Base-by-base conservation (phyloP, 2,797 vertebrate genomes). In the Semaprochilodus insignis region DNA sequence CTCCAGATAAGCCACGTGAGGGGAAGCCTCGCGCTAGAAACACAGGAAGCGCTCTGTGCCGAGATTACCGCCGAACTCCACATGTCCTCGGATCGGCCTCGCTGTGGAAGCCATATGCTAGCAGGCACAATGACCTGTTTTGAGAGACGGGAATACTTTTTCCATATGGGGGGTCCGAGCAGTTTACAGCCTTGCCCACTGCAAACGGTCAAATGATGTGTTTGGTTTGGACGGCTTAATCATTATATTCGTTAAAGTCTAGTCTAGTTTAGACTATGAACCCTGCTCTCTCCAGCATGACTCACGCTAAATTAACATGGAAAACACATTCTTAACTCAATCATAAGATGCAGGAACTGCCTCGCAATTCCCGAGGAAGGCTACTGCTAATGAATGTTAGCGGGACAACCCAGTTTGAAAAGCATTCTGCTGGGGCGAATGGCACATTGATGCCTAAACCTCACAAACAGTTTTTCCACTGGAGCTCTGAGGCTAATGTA, bases 1-100 rank as follows among this genome's bases (percentile, higher is more conserved):
- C 25, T 55, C 34, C 75, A 69, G 83, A 85, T 85, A 78, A 85
- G 70, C 73, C 48, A 60, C 54, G 52, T 7, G 34, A 76, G 65
- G 72, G 69, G 70, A 78, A 78, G 77, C 65, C 57, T 62, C 27
- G 74, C 82, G 84, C 75, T 79, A 80, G 85, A 79, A 51, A 81
- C 55, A 83, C 90, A 93, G 92, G 89, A 94, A 91, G 90, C 48
- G 25, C 31, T 71, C 27, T 17, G n/a, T 6, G 8, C 31, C 19
- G 27, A 55, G 25, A 8, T 57, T 31, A 74, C 51, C 27, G 27
- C 72, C 31, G 7, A 54, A 54, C 70, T 16, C 70, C 75, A 71
- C 81, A 72, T 78, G 69, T 63, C 70, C 27, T 14, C 52, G 7
- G 70, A 17, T 23, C 16, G 31, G 63, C 63, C 27, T 34, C 34